A percentile compares a stretch with the other conserved stretches of the same genome.
Conservation (phyloP, 2,797 vertebrate species). For the Decapterus maruadsi region DNA sequence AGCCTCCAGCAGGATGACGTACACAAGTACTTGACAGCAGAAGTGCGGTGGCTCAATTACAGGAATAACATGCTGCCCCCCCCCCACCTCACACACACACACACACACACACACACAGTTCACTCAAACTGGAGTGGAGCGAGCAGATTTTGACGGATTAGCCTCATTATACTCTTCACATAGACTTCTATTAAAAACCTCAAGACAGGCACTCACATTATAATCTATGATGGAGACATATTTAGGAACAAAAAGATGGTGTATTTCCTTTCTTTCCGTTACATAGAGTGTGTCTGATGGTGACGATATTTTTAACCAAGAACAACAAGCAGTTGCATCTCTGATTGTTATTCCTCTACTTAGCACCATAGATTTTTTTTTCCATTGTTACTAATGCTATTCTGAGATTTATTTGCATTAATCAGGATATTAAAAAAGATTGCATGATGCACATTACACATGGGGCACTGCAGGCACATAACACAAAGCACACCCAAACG, state of each 20-base stretch:
- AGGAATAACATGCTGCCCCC: conserved; percentile 41
- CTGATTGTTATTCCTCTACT: conserved; percentile 40
- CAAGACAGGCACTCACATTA: conserved; percentile 60
- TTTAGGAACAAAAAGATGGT: conserved; percentile 39
- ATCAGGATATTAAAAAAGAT: conserved; percentile 53
- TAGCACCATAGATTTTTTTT: conserved; percentile 39
- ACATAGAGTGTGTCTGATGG: conserved; percentile 6
- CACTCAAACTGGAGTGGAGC: conserved; percentile 61
- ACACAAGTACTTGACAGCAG: conserved; percentile 57
- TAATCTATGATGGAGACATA: conserved; percentile 53
- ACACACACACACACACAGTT: neutral
- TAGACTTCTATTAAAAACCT: conserved; percentile 71
- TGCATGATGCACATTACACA: conserved; percentile 51
- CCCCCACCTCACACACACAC: neutral
- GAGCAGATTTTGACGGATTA: conserved; percentile 73
- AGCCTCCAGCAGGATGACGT: conserved; percentile 53
- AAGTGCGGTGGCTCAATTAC: conserved; percentile 62
- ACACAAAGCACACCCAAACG: conserved; percentile 28
- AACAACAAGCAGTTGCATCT: conserved; percentile 39
- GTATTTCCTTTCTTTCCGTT: conserved; percentile 26
- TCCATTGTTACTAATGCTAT: conserved; percentile 47
- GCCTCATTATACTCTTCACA: conserved; percentile 70
- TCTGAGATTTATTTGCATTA: conserved; percentile 65
- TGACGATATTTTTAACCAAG: conserved; percentile 39
- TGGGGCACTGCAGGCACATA: conserved; percentile 19